A percentile compares a stretch with the other conserved stretches of the same genome.
phyloP scores from a whole-genome alignment of 2,113 vertebrate genomes.

The Australoheros scitulus region DNA sequence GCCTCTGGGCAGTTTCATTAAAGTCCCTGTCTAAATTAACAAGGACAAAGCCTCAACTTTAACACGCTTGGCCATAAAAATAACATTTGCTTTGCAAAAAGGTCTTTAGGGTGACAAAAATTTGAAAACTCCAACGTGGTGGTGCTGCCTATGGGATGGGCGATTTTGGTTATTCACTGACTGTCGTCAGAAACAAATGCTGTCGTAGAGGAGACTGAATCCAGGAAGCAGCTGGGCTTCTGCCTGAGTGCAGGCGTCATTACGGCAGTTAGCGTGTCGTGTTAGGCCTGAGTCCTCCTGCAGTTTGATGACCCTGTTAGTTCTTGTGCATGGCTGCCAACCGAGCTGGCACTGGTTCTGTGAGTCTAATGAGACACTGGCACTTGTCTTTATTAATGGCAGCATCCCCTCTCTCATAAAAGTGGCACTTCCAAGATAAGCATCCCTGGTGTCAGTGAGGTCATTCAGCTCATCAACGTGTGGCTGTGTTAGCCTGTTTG shows the following conservation, averaged over 20 bases:
- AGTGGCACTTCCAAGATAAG: conserved; percentile 62
- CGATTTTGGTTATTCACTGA: not conserved
- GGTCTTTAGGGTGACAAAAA: conserved; percentile 24
- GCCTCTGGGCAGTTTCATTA: not conserved
- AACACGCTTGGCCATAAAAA: not conserved
- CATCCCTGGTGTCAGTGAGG: conserved; percentile 38
- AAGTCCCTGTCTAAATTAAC: not conserved
- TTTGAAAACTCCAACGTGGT: not conserved
- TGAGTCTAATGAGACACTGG: conserved; percentile 51
- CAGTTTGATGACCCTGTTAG: conserved; percentile 56
- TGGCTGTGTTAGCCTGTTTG: conserved; percentile 7
- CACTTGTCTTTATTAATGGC: conserved; percentile 62
- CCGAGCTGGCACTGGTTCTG: conserved; percentile 29
- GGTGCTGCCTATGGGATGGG: not conserved
- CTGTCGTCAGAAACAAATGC: conserved; percentile 34
- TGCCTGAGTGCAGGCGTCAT: conserved; percentile 22
- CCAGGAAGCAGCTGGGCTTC: conserved; percentile 41
- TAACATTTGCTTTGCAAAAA: not conserved
- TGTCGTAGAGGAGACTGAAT: not conserved
- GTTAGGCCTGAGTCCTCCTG: conserved; percentile 35
- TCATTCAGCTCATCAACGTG: conserved; percentile 43
- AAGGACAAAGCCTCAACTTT: not conserved
- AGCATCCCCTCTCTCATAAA: conserved; percentile 49
- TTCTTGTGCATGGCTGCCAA: conserved; percentile 39
- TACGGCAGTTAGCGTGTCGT: not conserved